Percentiles rank a stretch among this genome's conserved stretches.
Conservation (phyloP, 1,140 invertebrate genomes). For the Drosophila paulistorum region DNA sequence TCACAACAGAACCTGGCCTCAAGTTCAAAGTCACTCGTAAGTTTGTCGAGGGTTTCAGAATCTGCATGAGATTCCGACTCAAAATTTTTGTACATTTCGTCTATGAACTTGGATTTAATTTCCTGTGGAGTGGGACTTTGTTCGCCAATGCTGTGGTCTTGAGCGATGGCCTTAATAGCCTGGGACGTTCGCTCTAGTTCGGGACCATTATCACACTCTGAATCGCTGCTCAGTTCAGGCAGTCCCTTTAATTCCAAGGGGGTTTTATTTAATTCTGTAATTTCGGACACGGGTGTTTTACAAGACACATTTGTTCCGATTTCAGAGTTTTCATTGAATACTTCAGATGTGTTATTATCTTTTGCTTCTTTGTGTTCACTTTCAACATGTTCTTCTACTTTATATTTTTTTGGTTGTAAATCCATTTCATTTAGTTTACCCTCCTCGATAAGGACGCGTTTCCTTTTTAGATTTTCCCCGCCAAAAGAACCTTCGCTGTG, state of each 20-base stretch:
- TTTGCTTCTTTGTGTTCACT: not conserved
- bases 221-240: slow-evolving; percentile 22
- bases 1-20: slow-evolving; percentile 16
- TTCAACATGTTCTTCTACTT: not conserved
- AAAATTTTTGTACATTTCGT: slow-evolving; percentile 46
- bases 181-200: slow-evolving; percentile 24
- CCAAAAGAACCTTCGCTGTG: not conserved
- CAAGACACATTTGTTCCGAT: not conserved
- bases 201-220: slow-evolving; percentile 24
- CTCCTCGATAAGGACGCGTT: slow-evolving; percentile 26
- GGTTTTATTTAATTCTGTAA: not conserved
- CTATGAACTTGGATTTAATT: slow-evolving; percentile 31
- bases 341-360: not conserved
- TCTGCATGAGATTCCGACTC: slow-evolving; percentile 11
- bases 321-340: not conserved
- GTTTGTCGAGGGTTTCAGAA: slow-evolving; percentile 9
- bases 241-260: not conserved
- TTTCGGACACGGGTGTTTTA: not conserved
- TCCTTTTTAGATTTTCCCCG: not conserved
- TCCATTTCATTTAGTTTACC: slow-evolving; percentile 11
- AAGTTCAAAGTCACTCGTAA: slow-evolving; percentile 19
- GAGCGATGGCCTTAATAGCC: slow-evolving; percentile 18
- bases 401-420: not conserved
- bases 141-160: not conserved
- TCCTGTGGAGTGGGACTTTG: slow-evolving; percentile 22